These are phyloP conservation scores for Belgica antarctica DNA, from an alignment of 2,888 invertebrate species.

Conservation along the genomic window DNA sequence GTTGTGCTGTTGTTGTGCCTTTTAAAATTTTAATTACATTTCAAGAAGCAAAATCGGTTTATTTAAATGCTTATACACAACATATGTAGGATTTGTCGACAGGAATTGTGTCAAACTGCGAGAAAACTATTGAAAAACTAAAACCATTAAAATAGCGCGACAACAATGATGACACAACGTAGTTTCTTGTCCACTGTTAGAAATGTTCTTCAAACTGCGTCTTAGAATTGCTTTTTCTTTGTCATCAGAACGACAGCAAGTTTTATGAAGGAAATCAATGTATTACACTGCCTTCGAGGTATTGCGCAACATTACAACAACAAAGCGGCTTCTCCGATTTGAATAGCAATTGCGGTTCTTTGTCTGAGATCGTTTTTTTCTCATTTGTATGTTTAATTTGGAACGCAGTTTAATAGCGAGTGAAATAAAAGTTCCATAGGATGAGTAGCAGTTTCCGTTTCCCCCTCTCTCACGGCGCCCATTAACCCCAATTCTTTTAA, in stretches of 20 bases:
- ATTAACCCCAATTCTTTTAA: conserved; percentile 12
- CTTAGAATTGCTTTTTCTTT: background rate
- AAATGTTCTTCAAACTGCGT: background rate
- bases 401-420: conserved; percentile 1
- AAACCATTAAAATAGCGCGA: no score
- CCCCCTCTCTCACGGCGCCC: background rate
- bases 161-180: no score
- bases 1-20: no score
- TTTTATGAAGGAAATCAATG: background rate
- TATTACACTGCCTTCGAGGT: background rate
- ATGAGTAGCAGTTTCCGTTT: conserved; percentile 11
- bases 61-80: no score
- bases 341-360: conserved; percentile 5
- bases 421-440: background rate
- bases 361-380: background rate
- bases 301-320: background rate
- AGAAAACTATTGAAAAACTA: no score
- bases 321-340: background rate
- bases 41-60: no score
- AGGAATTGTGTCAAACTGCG: no score
- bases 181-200: background rate
- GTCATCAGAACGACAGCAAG: background rate
- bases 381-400: background rate
- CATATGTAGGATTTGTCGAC: no score
- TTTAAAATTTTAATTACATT: no score